Percentiles rank a stretch among this genome's conserved stretches.
These are phyloP conservation scores for Macaca fascicularis DNA, from an alignment of 2,113 vertebrate genomes.

Conservation along the genomic window T2T-MFA8v1.1 NC_132903.1:5564501-5565000, in stretches of 20 bases:
- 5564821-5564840: not conserved
- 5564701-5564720: not conserved
- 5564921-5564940: not conserved
- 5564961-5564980: not conserved
- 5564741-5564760: not conserved
- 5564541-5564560: not conserved
- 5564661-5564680: not conserved
- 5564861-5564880: not conserved
- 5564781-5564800: not conserved
- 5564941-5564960: not conserved
- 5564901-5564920: no score
- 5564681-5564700: not conserved
- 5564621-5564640: not conserved
- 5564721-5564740: not conserved
- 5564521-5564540: no score
- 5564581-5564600: not conserved
- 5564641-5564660: not conserved
- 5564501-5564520: not conserved
- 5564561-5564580: not conserved
- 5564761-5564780: not conserved
- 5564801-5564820: no score
- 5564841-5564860: accelerated
- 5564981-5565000: not conserved
- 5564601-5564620: not conserved
- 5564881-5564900: no score